Evolutionary conservation across 2,797 vertebrate species (phyloP).

Genomic region (Microchirus variegatus): DNA sequence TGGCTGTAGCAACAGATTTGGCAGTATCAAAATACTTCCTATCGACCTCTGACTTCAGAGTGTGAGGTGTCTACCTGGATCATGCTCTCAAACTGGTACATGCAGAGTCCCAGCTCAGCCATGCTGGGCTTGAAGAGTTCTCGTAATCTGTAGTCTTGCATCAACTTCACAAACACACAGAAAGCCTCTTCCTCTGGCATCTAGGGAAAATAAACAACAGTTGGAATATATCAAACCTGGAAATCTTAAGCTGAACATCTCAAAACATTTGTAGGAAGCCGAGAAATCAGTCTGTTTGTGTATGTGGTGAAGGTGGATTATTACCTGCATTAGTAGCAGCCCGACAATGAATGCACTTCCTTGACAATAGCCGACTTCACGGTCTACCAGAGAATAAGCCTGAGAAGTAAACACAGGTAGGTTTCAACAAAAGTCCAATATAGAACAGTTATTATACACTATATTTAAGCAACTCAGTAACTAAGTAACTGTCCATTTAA

Average conservation of each 20-base stretch:
- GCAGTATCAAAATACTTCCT: neutral
- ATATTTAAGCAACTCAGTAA: too few relatives aligned
- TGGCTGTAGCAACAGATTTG: too few relatives aligned
- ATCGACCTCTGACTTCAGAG: too few relatives aligned
- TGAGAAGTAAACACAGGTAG: conserved; percentile 56
- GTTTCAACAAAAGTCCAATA: conserved; percentile 37
- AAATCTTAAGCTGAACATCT: neutral
- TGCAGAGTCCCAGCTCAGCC: conserved; percentile 98
- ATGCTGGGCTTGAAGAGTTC: conserved; percentile 99
- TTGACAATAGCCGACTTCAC: conserved; percentile 98
- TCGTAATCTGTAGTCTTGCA: conserved; percentile 98
- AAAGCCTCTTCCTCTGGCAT: conserved; percentile 99
- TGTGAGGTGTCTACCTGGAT: conserved; percentile 87
- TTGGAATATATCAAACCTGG: neutral
- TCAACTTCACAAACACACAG: conserved; percentile 98
- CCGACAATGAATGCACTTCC: conserved; percentile 99
- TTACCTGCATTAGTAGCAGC: conserved; percentile 98
- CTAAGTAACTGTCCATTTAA: too few relatives aligned
- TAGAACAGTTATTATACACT: neutral
- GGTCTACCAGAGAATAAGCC: conserved; percentile 98
- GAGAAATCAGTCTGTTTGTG: conserved; percentile 5
- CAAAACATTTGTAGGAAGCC: neutral
- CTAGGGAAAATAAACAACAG: conserved; percentile 67
- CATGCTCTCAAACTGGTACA: conserved; percentile 99
- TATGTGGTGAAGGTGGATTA: neutral